Percentiles rank a stretch among this genome's conserved stretches.
Conservation (phyloP, 2,797 vertebrate genomes). For the Platyrinchus mystaceus region DNA sequence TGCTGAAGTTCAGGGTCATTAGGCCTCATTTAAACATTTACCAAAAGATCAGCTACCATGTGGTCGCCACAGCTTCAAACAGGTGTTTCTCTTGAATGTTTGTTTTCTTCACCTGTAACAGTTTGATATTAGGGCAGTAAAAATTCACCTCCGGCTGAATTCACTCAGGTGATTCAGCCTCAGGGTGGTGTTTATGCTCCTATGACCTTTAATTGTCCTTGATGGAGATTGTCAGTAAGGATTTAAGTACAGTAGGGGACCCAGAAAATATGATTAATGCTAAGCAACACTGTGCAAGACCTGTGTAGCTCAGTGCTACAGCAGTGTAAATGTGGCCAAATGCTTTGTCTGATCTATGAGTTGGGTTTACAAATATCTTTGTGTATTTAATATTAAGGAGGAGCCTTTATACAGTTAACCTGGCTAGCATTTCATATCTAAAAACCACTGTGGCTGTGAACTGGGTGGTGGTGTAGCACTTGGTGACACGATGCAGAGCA, state of each 20-base stretch:
- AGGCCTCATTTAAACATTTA: neutral
- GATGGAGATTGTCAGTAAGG: neutral
- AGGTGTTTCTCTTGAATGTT: neutral
- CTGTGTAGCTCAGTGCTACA: neutral
- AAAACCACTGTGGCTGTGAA: neutral
- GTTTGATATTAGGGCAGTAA: neutral
- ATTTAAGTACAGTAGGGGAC: neutral
- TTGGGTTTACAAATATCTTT: neutral
- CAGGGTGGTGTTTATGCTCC: neutral
- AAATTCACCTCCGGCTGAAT: neutral
- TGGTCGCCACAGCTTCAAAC: neutral
- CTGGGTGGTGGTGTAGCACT: neutral
- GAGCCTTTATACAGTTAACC: neutral
- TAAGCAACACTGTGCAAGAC: neutral
- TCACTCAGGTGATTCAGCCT: neutral
- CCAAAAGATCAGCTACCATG: neutral
- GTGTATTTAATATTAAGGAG: neutral
- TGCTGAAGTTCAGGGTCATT: neutral
- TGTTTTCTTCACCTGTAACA: neutral
- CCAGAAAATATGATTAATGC: neutral
- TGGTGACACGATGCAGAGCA: neutral
- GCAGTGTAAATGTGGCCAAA: neutral
- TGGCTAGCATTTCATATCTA: neutral
- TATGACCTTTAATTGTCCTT: neutral
- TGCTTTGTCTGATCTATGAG: neutral